Evolutionary conservation across 2,888 invertebrate genomes (phyloP).

Genomic region (Drosophila lutescens): DNA sequence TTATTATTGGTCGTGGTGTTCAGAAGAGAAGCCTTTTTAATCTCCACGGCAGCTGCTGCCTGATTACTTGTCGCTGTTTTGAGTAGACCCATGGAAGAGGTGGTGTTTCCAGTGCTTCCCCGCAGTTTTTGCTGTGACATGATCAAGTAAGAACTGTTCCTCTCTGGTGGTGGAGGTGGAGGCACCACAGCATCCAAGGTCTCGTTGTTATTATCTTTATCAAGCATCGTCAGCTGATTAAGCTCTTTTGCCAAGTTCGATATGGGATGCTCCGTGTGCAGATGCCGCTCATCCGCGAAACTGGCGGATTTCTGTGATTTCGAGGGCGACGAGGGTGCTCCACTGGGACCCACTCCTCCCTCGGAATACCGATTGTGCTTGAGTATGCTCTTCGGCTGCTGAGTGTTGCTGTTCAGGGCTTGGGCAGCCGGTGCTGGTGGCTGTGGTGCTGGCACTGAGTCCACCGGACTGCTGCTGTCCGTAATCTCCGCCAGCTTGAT

Average conservation of each 20-base stretch:
- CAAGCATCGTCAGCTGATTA: conserved; percentile 75
- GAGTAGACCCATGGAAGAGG: conserved; percentile 74
- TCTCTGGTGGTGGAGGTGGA: conserved; percentile 92
- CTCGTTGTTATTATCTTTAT: conserved; percentile 70
- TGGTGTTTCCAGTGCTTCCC: conserved; percentile 46
- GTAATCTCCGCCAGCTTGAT: conserved; percentile 77
- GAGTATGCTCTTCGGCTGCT: conserved; percentile 84
- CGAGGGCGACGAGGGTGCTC: conserved; percentile 83
- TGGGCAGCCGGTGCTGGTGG: conserved; percentile 9
- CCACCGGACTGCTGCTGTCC: conserved; percentile 57
- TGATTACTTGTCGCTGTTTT: conserved; percentile 80
- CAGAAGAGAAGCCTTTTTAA: conserved; percentile 62
- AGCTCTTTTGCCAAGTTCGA: conserved; percentile 81
- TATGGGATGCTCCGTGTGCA: conserved; percentile 81
- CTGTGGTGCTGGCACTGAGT: conserved; percentile 6
- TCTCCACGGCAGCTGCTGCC: conserved; percentile 65
- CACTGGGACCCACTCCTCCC: conserved; percentile 53
- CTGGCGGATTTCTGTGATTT: conserved; percentile 84
- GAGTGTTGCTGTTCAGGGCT: conserved; percentile 32
- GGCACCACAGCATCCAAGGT: conserved; percentile 64
- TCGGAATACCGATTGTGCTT: conserved; percentile 83
- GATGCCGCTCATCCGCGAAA: conserved; percentile 83
- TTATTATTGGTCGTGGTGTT: conserved; percentile 65
- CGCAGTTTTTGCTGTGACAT: conserved; percentile 88
- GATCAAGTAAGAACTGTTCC: conserved; percentile 94